Evolutionary conservation across 1,140 invertebrate species (phyloP), one percentile per base, ranked within the genome.

Genomic region (Holotrichia oblita): DNA sequence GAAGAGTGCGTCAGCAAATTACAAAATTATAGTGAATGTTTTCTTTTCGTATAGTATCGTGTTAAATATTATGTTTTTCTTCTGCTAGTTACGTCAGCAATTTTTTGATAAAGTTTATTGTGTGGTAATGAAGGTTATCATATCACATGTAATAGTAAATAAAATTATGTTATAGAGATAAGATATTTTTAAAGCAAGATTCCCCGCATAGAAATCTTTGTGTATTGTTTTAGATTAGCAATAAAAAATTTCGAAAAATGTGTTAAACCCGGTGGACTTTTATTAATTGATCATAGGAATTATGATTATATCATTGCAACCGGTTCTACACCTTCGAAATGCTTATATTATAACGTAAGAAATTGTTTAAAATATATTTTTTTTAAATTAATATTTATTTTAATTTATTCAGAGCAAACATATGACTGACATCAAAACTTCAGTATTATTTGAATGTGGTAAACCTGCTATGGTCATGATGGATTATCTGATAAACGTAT

Each of bases 271-370:
- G 95, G 94, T n/a, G 95, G 95, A 0, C 88, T 96, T 24, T 86
- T 97, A 20, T 84, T 96, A 20, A 96, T 97, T 77, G 95, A 97
- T 86, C 95, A 97, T 83, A 91, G 95, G 82, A 97, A 97, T 86
- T 96, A 96, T 81, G 95, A 97, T 84, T 89, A 93, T 61, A 95
- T 96, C 77, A 90, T 96, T 41, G 90, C 91, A 61, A 90, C 88
- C 20, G 94, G 95, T 0, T 86, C 88, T 9, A 94, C 94, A 0
- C 94, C 95, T 1, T 87, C 91, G 8, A 94, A 95, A 84, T 95
- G 93, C 81, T 93, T 97, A 83, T 97, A 96, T 87, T 97, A 97
- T 83, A 96, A 95, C 85, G 95, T 96, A 89, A 93, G 91, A 89
- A 75, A 8, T 20, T 17, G 2, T 4, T 69, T 20, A 3, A 41